phyloP scores from a whole-genome alignment of 1,140 invertebrate genomes.

The Drosophila simulans region DNA sequence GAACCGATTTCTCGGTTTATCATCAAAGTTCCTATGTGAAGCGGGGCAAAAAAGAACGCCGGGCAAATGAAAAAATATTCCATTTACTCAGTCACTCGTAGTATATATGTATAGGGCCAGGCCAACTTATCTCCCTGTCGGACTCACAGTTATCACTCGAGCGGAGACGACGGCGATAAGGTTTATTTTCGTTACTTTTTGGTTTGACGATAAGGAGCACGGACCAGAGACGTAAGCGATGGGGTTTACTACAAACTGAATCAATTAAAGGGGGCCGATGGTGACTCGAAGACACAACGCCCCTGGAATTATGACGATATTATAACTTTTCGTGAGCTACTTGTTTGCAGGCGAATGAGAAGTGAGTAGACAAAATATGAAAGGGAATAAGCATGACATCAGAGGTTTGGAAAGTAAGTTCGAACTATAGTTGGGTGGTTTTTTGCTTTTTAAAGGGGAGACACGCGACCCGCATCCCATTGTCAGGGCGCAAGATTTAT shows the following conservation, averaged over 20 bases:
- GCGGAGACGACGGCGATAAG: conserved; percentile 61
- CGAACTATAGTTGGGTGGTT: conserved; percentile 2
- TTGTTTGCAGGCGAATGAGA: conserved; percentile 16
- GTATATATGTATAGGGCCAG: conserved; percentile 9
- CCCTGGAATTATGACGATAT: conserved; percentile 2
- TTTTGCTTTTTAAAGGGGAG: neutral
- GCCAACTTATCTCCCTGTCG: conserved; percentile 64
- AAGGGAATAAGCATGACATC: conserved; percentile 25
- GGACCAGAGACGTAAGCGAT: conserved; percentile 16
- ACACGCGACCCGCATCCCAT: conserved; percentile 49
- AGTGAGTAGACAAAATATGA: conserved; percentile 7
- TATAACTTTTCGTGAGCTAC: conserved; percentile 23
- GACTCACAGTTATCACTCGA: conserved; percentile 60
- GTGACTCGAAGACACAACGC: neutral
- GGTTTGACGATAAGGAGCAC: conserved; percentile 48
- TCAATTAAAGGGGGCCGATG: conserved; percentile 11
- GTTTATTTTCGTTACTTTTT: conserved; percentile 51
- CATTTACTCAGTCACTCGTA: conserved; percentile 41
- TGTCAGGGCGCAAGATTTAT: conserved; percentile 36
- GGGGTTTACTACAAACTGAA: conserved; percentile 7
- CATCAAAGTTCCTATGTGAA: conserved; percentile 22
- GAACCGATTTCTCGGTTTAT: conserved; percentile 26
- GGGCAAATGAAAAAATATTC: conserved; percentile 30
- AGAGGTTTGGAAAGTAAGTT: conserved; percentile 21
- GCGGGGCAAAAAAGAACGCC: neutral